These are phyloP conservation scores for Latrodectus elegans DNA, from an alignment of 2,888 invertebrate genomes.

Conservation along the genomic window DNA sequence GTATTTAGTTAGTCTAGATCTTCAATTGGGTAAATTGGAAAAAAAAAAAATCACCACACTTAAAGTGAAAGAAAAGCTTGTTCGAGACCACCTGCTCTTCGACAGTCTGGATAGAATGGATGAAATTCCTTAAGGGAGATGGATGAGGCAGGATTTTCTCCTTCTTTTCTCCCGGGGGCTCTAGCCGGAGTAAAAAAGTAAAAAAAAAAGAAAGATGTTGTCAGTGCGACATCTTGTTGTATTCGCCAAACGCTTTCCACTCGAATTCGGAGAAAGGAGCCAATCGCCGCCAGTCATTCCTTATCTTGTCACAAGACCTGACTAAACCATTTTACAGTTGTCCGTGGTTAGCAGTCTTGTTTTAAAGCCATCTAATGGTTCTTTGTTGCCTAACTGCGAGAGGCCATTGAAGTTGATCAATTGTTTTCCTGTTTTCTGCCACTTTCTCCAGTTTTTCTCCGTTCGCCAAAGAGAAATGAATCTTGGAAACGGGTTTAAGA, in stretches of 20 bases:
- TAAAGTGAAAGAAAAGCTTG: neutral
- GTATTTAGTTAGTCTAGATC: too few relatives aligned
- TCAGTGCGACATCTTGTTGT: conserved; percentile 64
- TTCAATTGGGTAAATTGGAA: too few relatives aligned
- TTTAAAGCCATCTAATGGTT: conserved; percentile 51
- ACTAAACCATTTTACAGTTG: conserved; percentile 33
- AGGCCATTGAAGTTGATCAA: conserved; percentile 63
- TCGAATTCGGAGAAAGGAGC: conserved; percentile 45
- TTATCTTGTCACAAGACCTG: conserved; percentile 25
- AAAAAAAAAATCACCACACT: too few relatives aligned
- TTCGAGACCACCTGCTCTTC: conserved; percentile 56
- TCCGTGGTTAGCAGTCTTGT: conserved; percentile 30
- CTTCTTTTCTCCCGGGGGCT: conserved; percentile 39
- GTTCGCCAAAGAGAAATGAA: conserved; percentile 46
- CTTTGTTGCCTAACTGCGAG: conserved; percentile 42
- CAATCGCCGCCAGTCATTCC: conserved; percentile 19
- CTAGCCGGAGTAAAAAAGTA: conserved; percentile 23
- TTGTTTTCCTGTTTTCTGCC: conserved; percentile 58
- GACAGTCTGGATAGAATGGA: conserved; percentile 30
- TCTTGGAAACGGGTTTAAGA: conserved; percentile 43
- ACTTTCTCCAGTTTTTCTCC: conserved; percentile 33
- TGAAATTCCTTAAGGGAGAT: conserved; percentile 64
- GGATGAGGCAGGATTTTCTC: conserved; percentile 60
- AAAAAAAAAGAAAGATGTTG: conserved; percentile 56
- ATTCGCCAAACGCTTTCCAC: conserved; percentile 62